Conservation (phyloP, 2,797 vertebrate species). For the Pseudochirops corinnae region DNA sequence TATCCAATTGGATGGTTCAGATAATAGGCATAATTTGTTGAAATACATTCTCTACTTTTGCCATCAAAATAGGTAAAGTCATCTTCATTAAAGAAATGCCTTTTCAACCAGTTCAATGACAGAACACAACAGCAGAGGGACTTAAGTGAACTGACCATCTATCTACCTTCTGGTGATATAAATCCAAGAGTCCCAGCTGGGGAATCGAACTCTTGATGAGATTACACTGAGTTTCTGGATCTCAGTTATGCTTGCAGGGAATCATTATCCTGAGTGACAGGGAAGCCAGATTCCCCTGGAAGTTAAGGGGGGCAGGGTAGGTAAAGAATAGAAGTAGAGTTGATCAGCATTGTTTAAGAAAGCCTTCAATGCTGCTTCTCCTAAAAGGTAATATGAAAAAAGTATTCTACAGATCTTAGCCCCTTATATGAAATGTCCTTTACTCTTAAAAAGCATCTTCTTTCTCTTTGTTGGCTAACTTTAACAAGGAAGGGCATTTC, state of each 20-base stretch:
- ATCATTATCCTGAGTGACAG: constrained; percentile 86
- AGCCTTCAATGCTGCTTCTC: constrained; percentile 73
- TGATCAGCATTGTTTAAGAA: constrained; percentile 78
- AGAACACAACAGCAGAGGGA: constrained; percentile 53
- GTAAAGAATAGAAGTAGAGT: constrained; percentile 74
- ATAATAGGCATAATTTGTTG: constrained; percentile 57
- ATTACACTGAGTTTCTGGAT: constrained; percentile 84
- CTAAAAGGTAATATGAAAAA: constrained; percentile 65
- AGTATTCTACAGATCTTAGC: constrained; percentile 63
- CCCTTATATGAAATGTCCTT: constrained; percentile 62
- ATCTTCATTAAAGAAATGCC: constrained; percentile 59
- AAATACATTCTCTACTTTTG: constrained; percentile 71
- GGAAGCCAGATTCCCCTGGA: constrained; percentile 82
- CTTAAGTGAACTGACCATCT: constrained; percentile 68
- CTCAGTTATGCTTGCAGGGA: constrained; percentile 77
- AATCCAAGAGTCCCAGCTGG: constrained; percentile 80
- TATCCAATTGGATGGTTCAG: constrained; percentile 32
- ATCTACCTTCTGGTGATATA: constrained; percentile 72
- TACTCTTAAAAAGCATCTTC: constrained; percentile 47
- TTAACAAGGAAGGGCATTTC: constrained; percentile 46
- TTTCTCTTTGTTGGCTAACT: constrained; percentile 40
- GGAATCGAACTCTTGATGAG: constrained; percentile 82
- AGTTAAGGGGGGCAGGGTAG: constrained; percentile 66
- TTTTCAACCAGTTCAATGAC: constrained; percentile 53
- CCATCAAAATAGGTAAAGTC: constrained; percentile 52